Conservation (phyloP, 2,888 invertebrate species). For the Cantharis flavilabris region DNA sequence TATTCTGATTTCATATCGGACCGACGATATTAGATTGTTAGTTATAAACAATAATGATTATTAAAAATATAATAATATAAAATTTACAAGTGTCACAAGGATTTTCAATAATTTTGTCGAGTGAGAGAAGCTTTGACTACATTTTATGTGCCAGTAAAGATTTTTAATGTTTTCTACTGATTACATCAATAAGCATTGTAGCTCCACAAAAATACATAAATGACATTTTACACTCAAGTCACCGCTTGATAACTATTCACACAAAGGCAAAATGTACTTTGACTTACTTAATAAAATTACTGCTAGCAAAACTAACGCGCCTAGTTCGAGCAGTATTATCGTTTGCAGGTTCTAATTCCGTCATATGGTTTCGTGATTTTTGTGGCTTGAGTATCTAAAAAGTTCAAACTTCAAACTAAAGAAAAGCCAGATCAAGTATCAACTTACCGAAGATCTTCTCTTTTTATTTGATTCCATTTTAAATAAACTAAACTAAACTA, state of each 20-base stretch:
- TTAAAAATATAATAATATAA: too few relatives aligned
- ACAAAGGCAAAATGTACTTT: background rate
- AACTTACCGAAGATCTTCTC: background rate
- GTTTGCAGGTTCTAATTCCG: conserved; percentile 34
- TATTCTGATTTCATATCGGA: too few relatives aligned
- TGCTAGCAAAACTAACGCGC: conserved; percentile 48
- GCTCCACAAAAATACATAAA: too few relatives aligned
- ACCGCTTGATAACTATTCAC: background rate
- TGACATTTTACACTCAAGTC: background rate
- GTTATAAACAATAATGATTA: too few relatives aligned
- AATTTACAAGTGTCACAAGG: background rate
- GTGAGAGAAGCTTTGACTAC: too few relatives aligned
- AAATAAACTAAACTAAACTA: too few relatives aligned
- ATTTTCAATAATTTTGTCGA: too few relatives aligned
- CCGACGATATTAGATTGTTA: too few relatives aligned
- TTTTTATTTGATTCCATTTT: background rate
- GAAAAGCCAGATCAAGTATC: background rate
- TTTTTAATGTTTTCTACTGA: too few relatives aligned
- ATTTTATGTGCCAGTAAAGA: too few relatives aligned
- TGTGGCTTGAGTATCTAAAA: conserved; percentile 39
- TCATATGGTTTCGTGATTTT: conserved; percentile 37
- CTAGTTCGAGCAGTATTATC: conserved; percentile 30
- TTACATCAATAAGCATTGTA: too few relatives aligned
- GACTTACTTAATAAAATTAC: conserved; percentile 44
- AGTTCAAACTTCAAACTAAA: background rate